phyloP scores from a whole-genome alignment of 2,113 vertebrate species.

The Scomber colias region DNA sequence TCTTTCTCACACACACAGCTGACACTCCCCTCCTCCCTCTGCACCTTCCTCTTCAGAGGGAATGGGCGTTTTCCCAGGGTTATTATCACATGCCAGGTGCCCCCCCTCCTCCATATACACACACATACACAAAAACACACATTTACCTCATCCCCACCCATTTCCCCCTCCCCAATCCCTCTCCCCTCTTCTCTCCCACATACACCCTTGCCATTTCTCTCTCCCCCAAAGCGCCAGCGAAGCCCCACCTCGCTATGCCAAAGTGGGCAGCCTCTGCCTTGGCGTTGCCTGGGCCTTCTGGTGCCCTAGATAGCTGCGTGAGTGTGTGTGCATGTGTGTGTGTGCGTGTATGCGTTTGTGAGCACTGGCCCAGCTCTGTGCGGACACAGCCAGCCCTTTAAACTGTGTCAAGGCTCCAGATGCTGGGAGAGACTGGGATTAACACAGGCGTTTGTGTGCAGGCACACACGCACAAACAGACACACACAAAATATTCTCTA shows the following conservation, averaged over 20 bases:
- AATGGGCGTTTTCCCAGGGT: conserved; percentile 78
- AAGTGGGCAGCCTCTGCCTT: conserved; percentile 84
- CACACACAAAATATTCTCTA: conserved; percentile 61
- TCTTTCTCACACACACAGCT: conserved; percentile 38
- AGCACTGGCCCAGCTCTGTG: conserved; percentile 74
- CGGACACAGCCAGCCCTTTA: conserved; percentile 83
- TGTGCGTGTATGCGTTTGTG: conserved; percentile 53
- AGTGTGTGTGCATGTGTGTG: conserved; percentile 37
- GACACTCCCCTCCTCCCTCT: conserved; percentile 33
- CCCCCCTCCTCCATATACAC: conserved; percentile 27
- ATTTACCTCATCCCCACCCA: conserved; percentile 28
- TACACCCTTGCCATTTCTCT: conserved; percentile 76
- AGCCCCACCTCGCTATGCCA: conserved; percentile 81
- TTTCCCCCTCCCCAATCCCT: background rate
- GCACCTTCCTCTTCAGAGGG: conserved; percentile 68
- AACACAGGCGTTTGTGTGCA: conserved; percentile 76
- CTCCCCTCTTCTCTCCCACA: conserved; percentile 47
- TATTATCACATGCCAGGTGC: conserved; percentile 78
- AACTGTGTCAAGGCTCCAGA: conserved; percentile 85
- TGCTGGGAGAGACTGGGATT: conserved; percentile 84
- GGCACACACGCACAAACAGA: conserved; percentile 69
- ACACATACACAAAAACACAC: conserved; percentile 24
- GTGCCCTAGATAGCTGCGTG: conserved; percentile 83
- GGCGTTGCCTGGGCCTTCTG: conserved; percentile 83
- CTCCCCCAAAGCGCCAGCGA: conserved; percentile 72